phyloP scores from a whole-genome alignment of 1,140 invertebrate genomes.

The Sarcophaga bullata region DNA sequence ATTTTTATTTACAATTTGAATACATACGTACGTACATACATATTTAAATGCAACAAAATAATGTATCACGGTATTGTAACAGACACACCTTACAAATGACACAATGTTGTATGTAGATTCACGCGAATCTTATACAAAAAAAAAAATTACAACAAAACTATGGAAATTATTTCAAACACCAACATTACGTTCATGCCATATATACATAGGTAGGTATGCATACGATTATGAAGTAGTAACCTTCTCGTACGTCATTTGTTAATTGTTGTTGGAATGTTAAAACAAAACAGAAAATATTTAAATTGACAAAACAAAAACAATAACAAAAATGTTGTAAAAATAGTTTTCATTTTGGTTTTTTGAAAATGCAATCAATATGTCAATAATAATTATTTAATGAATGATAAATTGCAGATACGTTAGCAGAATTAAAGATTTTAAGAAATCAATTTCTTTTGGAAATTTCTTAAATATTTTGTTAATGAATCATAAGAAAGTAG shows the following conservation, averaged over 20 bases:
- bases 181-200: too few relatives aligned
- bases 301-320: not conserved
- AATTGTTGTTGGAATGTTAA: not conserved
- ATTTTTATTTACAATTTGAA: not conserved
- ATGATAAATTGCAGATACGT: not conserved
- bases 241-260: constrained; percentile 14
- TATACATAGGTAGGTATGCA: too few relatives aligned
- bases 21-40: too few relatives aligned
- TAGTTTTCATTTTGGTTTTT: not conserved
- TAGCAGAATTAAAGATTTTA: not conserved
- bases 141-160: too few relatives aligned
- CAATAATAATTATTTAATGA: constrained; percentile 6
- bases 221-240: not conserved
- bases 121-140: too few relatives aligned
- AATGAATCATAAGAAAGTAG: constrained; percentile 9
- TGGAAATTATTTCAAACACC: too few relatives aligned
- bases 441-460: too few relatives aligned
- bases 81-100: not conserved
- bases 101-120: too few relatives aligned
- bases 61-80: constrained; percentile 9
- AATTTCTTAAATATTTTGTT: not conserved
- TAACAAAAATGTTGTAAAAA: too few relatives aligned
- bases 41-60: not conserved
- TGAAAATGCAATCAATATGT: constrained; percentile 10
- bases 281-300: not conserved